These are phyloP conservation scores for Aurelia coerulea DNA, from an alignment of 30 jellyfish, hydroid and myxozoan species.

Conservation along the genomic window DNA sequence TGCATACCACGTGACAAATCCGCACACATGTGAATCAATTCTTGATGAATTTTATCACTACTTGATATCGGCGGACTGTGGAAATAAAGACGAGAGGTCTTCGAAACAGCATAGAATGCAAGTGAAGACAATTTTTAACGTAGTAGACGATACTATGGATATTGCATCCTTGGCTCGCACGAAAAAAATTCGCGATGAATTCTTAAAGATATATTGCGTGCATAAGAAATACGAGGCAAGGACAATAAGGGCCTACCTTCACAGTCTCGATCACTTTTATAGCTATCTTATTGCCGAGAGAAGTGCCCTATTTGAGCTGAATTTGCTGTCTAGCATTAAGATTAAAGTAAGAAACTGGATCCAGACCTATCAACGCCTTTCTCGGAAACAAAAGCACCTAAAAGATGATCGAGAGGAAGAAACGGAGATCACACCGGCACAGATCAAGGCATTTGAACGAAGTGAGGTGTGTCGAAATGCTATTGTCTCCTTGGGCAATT, in stretches of 20 bases:
- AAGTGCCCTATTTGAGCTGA: no score
- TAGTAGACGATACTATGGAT: conserved; percentile 14
- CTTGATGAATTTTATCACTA: conserved; percentile 22
- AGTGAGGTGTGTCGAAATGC: no score
- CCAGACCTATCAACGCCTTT: no score
- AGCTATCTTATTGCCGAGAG: conserved; percentile 5
- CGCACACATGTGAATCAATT: background rate
- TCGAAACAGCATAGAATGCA: conserved; percentile 38
- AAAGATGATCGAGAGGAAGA: no score
- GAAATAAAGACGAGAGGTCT: conserved; percentile 33
- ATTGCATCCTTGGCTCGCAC: conserved; percentile 22
- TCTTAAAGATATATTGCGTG: conserved; percentile 41
- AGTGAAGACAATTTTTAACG: conserved; percentile 27
- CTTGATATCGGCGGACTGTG: conserved; percentile 33
- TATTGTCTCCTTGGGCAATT: no score
- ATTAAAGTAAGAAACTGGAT: background rate
- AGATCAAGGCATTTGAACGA: no score
- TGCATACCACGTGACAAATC: background rate
- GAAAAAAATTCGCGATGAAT: conserved; percentile 12
- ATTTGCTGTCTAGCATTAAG: no score
- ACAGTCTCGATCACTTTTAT: conserved; percentile 30
- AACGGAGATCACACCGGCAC: no score
- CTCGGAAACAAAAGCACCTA: no score
- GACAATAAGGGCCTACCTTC: conserved; percentile 24
- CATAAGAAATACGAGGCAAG: conserved; percentile 38